Conservation (phyloP, 2,113 vertebrate genomes). For the Lepus americanus region DNA sequence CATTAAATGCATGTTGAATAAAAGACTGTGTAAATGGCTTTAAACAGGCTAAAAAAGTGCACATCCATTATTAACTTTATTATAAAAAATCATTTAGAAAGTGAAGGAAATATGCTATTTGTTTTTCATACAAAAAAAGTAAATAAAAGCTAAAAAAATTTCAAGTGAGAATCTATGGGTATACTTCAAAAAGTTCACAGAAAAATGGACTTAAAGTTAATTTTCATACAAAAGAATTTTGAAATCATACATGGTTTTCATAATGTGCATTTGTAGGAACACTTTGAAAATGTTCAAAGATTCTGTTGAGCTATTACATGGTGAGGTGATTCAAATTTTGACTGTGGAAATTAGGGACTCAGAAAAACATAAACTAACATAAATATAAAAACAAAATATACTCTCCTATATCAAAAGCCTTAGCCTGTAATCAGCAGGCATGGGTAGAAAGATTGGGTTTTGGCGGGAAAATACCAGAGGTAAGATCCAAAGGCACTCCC, state of each 20-base stretch:
- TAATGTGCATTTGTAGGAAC: no score
- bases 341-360: neutral
- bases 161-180: neutral
- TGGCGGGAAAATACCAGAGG: neutral
- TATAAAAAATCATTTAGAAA: neutral
- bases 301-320: neutral
- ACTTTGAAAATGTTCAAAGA: neutral
- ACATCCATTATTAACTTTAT: neutral
- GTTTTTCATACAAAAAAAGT: neutral
- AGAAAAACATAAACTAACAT: neutral
- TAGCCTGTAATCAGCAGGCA: neutral
- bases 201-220: no score
- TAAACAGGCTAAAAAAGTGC: neutral
- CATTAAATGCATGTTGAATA: neutral
- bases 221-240: no score
- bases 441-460: neutral
- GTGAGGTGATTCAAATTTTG: neutral
- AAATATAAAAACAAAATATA: neutral
- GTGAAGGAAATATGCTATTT: neutral
- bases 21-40: neutral
- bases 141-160: slow-evolving; percentile 6
- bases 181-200: no score
- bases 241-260: no score
- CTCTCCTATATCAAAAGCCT: slow-evolving; percentile 15
- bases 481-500: neutral